Percentiles rank a stretch among this genome's conserved stretches.
These are phyloP conservation scores for Electrona antarctica DNA, from an alignment of 2,113 vertebrate genomes.

Conservation along the genomic window DNA sequence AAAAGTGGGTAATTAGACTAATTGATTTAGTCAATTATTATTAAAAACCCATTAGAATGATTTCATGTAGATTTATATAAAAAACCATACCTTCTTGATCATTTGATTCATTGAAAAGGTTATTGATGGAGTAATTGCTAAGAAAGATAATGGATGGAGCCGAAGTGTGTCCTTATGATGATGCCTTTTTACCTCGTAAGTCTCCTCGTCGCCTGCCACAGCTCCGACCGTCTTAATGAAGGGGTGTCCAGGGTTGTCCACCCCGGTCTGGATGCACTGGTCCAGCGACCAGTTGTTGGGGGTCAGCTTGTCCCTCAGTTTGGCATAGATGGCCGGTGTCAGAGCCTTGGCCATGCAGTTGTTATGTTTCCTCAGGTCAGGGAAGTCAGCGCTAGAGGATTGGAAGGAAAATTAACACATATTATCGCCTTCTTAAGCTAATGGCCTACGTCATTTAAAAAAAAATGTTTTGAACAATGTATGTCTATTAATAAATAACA, in stretches of 20 bases:
- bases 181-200: slow-evolving; percentile 83
- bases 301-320: slow-evolving; percentile 87
- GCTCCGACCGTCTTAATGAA: slow-evolving; percentile 97
- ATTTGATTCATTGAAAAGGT: too few relatives aligned
- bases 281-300: slow-evolving; percentile 90
- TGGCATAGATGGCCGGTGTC: slow-evolving; percentile 86
- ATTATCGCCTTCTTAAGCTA: too few relatives aligned
- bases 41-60: too few relatives aligned
- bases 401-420: not conserved
- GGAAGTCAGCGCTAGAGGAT: slow-evolving; percentile 84
- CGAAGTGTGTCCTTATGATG: not conserved
- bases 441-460: not conserved
- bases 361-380: slow-evolving; percentile 94
- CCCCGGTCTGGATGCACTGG: slow-evolving; percentile 94
- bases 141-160: not conserved
- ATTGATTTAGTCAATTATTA: too few relatives aligned
- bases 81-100: too few relatives aligned
- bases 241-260: slow-evolving; percentile 94
- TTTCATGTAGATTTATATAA: too few relatives aligned
- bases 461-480: too few relatives aligned
- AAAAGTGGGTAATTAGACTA: too few relatives aligned
- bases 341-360: slow-evolving; percentile 93
- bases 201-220: slow-evolving; percentile 93
- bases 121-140: not conserved
- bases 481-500: too few relatives aligned